Conservation (phyloP, 2,113 vertebrate genomes). For the Axis porcinus region DNA sequence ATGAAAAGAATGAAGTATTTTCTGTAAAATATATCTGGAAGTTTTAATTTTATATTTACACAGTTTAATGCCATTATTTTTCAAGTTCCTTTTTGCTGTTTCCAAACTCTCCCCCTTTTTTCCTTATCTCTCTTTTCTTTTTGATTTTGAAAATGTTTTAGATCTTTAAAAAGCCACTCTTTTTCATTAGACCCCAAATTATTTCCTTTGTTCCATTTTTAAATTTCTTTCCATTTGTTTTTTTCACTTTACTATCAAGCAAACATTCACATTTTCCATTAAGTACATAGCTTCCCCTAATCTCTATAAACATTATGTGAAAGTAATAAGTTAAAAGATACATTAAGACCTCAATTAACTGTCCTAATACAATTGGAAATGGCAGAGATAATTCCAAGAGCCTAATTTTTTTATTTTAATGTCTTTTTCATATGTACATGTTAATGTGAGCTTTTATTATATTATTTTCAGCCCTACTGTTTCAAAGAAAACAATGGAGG, state of each 20-base stretch:
- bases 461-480: background rate
- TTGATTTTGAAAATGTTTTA: slow-evolving; percentile 7
- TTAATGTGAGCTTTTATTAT: background rate
- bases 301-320: background rate
- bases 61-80: background rate
- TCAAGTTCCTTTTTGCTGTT: background rate
- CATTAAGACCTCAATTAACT: slow-evolving; percentile 25
- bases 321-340: slow-evolving; percentile 23
- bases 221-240: background rate
- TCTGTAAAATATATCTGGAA: background rate
- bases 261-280: slow-evolving; percentile 32
- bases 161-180: background rate
- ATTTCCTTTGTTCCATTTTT: background rate
- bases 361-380: slow-evolving; percentile 40
- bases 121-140: background rate
- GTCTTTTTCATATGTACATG: background rate
- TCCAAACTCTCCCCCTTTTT: background rate
- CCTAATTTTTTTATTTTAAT: slow-evolving; percentile 39
- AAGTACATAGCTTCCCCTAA: background rate
- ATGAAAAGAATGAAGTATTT: background rate
- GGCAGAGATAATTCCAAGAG: background rate
- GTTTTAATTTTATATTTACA: slow-evolving; percentile 23
- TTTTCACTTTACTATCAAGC: background rate
- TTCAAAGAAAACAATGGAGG: background rate
- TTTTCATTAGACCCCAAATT: slow-evolving; percentile 7